phyloP scores from a whole-genome alignment of 1,140 invertebrate genomes.

The Anastrepha ludens region DNA sequence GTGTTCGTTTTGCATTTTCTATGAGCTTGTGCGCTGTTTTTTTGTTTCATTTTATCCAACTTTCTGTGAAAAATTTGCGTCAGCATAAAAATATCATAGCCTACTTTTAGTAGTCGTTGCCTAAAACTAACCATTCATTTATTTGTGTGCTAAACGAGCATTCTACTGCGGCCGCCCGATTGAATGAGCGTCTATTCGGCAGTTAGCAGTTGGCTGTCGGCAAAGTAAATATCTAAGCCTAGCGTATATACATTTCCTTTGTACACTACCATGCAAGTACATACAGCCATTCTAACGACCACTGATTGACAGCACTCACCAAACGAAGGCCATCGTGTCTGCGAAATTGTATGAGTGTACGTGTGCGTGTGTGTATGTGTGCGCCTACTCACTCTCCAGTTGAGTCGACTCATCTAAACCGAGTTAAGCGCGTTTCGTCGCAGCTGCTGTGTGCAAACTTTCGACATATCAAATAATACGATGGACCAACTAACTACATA shows the following conservation, averaged over 20 bases:
- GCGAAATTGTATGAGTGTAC: background rate
- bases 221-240: background rate
- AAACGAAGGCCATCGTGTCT: background rate
- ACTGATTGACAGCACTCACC: background rate
- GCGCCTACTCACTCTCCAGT: background rate
- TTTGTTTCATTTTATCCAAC: background rate
- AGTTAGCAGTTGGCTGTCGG: background rate
- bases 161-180: background rate
- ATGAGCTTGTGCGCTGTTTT: background rate
- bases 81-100: constrained; percentile 24
- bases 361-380: background rate
- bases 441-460: background rate
- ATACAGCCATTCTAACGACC: background rate
- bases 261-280: background rate
- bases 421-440: background rate
- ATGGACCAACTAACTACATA: background rate
- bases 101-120: constrained; percentile 13
- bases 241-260: background rate
- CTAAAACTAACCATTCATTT: background rate
- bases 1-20: background rate
- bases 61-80: background rate
- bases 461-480: background rate
- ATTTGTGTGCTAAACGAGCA: constrained; percentile 13
- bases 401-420: background rate
- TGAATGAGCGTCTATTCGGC: background rate